Evolutionary conservation across 2,113 vertebrate species (phyloP).

Genomic region (Promerops cafer): DNA sequence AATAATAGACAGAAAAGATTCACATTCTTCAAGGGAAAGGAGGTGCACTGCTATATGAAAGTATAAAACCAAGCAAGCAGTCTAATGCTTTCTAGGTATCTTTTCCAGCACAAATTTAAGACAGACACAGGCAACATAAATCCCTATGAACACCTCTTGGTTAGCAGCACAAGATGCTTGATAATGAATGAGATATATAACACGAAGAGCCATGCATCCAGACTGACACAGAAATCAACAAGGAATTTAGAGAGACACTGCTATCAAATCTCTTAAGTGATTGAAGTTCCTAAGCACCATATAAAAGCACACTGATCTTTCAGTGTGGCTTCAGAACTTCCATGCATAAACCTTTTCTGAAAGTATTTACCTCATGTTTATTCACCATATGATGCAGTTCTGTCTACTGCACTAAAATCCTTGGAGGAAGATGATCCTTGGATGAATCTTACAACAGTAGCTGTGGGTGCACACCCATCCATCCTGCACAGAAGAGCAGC

Average conservation of each 20-base stretch:
- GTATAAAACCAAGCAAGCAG: background rate
- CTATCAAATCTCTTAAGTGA: background rate
- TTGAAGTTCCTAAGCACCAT: background rate
- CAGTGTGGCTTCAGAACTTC: background rate
- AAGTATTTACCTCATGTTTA: background rate
- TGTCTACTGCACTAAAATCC: background rate
- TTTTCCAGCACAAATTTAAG: slow-evolving; percentile 4
- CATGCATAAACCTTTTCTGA: background rate
- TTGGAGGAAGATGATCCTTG: background rate
- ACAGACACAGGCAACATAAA: background rate
- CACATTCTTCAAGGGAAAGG: background rate
- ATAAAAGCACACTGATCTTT: background rate
- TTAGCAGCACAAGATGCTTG: background rate
- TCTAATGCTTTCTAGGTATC: background rate
- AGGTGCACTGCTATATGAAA: background rate
- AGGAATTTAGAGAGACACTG: background rate
- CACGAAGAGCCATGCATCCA: background rate
- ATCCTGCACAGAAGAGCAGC: background rate
- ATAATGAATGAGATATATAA: background rate
- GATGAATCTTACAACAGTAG: background rate
- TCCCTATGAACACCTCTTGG: background rate
- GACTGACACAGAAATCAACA: background rate
- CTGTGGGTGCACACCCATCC: background rate
- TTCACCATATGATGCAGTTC: background rate
- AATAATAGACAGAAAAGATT: slow-evolving; percentile 10